Evolutionary conservation across 2,888 invertebrate species (phyloP).

Genomic region (Carabus problematicus): DNA sequence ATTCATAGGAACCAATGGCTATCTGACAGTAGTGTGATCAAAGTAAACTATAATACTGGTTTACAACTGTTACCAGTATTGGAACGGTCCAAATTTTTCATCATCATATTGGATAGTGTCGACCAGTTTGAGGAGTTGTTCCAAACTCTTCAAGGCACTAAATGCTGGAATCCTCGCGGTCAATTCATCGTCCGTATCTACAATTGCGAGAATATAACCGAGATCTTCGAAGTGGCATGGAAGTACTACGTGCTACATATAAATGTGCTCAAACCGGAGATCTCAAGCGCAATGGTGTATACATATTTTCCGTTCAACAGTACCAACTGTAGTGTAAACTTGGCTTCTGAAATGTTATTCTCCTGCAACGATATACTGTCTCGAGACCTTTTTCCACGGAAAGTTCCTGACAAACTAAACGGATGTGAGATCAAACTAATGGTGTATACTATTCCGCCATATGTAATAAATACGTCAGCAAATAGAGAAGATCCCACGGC

Average conservation of each 20-base stretch:
- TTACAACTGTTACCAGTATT: neutral
- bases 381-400: constrained; percentile 35
- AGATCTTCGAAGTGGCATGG: constrained; percentile 25
- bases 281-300: constrained; percentile 8
- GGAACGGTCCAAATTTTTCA: constrained; percentile 7
- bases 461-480: constrained; percentile 45
- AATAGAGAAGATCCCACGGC: constrained; percentile 23
- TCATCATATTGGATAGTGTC: constrained; percentile 11
- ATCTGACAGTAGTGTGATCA: too few species aligned
- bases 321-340: constrained; percentile 2
- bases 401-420: constrained; percentile 36
- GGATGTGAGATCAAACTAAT: constrained; percentile 45
- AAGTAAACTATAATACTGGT: too few species aligned
- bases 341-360: constrained; percentile 29
- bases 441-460: constrained; percentile 44
- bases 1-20: too few species aligned
- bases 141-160: too few species aligned
- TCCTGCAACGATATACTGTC: constrained; percentile 39
- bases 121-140: constrained; percentile 7
- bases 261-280: too few species aligned
- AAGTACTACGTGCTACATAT: constrained; percentile 23
- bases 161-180: constrained; percentile 21
- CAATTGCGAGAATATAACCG: constrained; percentile 8
- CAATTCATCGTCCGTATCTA: constrained; percentile 12
- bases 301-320: constrained; percentile 31